Base-by-base conservation (phyloP, 2,888 invertebrate genomes). In the Brassicogethes aeneus region DNA sequence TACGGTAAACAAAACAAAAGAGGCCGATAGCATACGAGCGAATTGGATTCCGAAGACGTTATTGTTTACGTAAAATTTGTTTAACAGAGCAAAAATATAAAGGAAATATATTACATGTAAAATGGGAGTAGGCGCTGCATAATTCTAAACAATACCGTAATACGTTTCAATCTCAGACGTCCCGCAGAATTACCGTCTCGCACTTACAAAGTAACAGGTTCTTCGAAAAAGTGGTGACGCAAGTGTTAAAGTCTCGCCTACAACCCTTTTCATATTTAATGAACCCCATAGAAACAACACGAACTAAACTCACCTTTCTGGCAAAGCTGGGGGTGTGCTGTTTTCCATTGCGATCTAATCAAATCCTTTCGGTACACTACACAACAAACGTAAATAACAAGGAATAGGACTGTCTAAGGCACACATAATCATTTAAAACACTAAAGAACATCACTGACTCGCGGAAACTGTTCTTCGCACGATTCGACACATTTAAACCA, bases 291-390 rank as follows among this genome's bases (percentile, higher is more conserved):
- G n/a, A n/a, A n/a, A n/a, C n/a, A n/a, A n/a, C n/a, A n/a, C n/a
- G n/a, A n/a, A n/a, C n/a, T n/a, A 8, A 23, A 51, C 54, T 49
- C 51, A 62, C 63, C 62, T 61, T 45, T 62, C 61, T 37, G 53
- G 49, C 44, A 56, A 41, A 37, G 56, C 45, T 15, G 55, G 34
- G 30, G 52, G 51, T 38, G 50, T 53, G 23, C 23, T 10, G 52
- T 62, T 64, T 63, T 65, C 64, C 65, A 65, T 65, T 53, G 45
- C 43, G 51, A 50, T 46, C 54, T 52, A 52, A 47, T 49, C 50
- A 54, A 55, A 55, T 52, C 53, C 58, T 51, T 54, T 55, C 51
- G 54, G 53, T 46, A 52, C 55, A 52, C 53, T 52, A 53, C 52
- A 49, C 45, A 52, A 45, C 44, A 44, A 46, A 53, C 57, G 52